These are phyloP conservation scores for Drosophila gunungcola DNA, from an alignment of 1,140 invertebrate genomes.

Conservation along the genomic window DNA sequence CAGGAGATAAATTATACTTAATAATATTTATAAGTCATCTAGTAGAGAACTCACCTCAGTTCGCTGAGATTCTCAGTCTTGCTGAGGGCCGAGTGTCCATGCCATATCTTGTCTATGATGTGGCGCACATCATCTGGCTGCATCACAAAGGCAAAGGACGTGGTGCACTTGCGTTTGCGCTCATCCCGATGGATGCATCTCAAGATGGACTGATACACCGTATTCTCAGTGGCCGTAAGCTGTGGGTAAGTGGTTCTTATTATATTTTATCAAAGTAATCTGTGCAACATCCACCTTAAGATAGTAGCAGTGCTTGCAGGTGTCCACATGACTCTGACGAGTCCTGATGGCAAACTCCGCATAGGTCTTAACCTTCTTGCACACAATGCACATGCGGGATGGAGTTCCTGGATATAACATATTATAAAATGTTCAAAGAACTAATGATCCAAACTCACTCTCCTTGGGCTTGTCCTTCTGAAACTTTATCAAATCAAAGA, in stretches of 20 bases:
- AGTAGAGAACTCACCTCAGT: constrained; percentile 78
- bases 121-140: constrained; percentile 87
- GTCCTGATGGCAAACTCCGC: constrained; percentile 73
- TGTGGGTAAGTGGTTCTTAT: constrained; percentile 5
- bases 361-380: constrained; percentile 74
- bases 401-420: constrained; percentile 26
- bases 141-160: constrained; percentile 86
- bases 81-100: constrained; percentile 87
- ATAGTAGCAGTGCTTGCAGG: constrained; percentile 80
- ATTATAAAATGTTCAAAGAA: neutral
- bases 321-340: constrained; percentile 76
- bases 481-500: constrained; percentile 78
- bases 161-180: constrained; percentile 84
- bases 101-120: constrained; percentile 88
- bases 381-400: constrained; percentile 80
- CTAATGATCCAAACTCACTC: constrained; percentile 35
- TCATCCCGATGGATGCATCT: constrained; percentile 86
- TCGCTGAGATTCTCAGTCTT: constrained; percentile 86
- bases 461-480: constrained; percentile 38
- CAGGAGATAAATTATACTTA: neutral
- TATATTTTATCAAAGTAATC: neutral
- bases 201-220: constrained; percentile 86
- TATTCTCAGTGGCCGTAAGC: constrained; percentile 71
- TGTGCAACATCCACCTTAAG: constrained; percentile 57
- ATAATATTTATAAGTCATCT: neutral